Base-by-base conservation (phyloP, 2,888 invertebrate species). In the Bombyx huttoni region DNA sequence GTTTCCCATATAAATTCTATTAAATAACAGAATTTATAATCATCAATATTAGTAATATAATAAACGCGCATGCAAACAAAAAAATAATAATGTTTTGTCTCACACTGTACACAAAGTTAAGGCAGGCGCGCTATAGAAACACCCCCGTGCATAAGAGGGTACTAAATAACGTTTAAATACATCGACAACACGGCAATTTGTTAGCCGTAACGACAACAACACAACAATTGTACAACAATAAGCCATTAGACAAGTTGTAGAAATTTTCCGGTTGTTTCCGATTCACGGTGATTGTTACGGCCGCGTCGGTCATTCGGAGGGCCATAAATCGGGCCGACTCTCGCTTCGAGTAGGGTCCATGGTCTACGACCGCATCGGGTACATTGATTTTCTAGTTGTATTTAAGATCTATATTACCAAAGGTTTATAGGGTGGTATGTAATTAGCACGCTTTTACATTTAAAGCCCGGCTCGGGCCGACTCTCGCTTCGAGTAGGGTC, bases 191-290 rank as follows among this genome's bases (percentile, higher is more conserved):
- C 68, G 60, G 67, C 73, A 68, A 71, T 75, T 73, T 74, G 72
- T 76, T 70, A 68, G 67, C 60, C 61, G 62, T 67, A 68, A 75
- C 70, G 68, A 68, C 68, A 70, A 72, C 68, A 69, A 73, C 65
- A 71, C 70, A 67, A 70, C 73, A 71, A 70, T 72, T 61, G 66
- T 68, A 81, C 80, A 86, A 86, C 85, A 87, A 85, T 87, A 81
- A 79, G 77, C 85, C 75, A 86, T 87, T 87, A 87, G 86, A 85
- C 78, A 81, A 78, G 73, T 80, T 78, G 83, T 78, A 72, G 80
- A 85, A 79, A 86, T 86, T 87, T 87, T 85, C 87, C 83, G 83
- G 82, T 81, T 81, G 83, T 87, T 87, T 86, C 80, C 81, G 83
- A 86, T 86, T 87, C 82, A 80, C 80, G 73, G 70, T 78, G 81